Conservation (phyloP, 2,797 vertebrate species). For the Tachyglossus aculeatus region DNA sequence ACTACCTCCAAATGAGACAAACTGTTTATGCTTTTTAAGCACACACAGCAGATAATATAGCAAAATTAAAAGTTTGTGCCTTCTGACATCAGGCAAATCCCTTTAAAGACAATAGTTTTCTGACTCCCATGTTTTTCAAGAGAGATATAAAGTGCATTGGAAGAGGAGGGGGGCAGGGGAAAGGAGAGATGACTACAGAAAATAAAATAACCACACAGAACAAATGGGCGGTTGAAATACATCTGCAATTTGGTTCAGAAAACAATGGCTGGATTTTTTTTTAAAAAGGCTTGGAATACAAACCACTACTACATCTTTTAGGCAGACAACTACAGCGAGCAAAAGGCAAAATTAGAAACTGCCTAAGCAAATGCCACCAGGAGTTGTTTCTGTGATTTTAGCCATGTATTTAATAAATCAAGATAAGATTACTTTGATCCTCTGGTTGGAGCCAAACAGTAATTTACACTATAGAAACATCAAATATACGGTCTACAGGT, state of each 20-base stretch:
- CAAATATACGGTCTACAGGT: background rate
- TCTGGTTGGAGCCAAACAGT: fast-evolving
- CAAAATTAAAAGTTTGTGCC: constrained; percentile 61
- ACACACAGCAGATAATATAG: constrained; percentile 64
- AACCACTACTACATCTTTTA: constrained; percentile 20
- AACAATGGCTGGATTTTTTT: constrained; percentile 9
- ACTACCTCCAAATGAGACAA: constrained; percentile 57
- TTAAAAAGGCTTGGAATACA: constrained; percentile 32
- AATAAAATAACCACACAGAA: constrained; percentile 30
- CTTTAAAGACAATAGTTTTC: constrained; percentile 66
- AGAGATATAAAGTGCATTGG: constrained; percentile 87
- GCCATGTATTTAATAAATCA: constrained; percentile 7
- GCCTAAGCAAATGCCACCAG: background rate
- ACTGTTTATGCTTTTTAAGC: constrained; percentile 61
- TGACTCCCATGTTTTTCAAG: constrained; percentile 69
- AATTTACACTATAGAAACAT: background rate
- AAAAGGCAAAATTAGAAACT: background rate
- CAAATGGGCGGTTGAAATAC: constrained; percentile 16
- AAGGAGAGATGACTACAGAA: constrained; percentile 53
- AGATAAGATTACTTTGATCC: background rate
- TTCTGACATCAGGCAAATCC: constrained; percentile 73
- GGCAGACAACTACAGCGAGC: constrained; percentile 39
- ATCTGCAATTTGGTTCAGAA: constrained; percentile 53
- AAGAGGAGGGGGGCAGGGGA: constrained; percentile 43
- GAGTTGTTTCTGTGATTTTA: background rate